Evolutionary conservation across 1,140 invertebrate species (phyloP).

Genomic region (Brachionus plicatilis): DNA sequence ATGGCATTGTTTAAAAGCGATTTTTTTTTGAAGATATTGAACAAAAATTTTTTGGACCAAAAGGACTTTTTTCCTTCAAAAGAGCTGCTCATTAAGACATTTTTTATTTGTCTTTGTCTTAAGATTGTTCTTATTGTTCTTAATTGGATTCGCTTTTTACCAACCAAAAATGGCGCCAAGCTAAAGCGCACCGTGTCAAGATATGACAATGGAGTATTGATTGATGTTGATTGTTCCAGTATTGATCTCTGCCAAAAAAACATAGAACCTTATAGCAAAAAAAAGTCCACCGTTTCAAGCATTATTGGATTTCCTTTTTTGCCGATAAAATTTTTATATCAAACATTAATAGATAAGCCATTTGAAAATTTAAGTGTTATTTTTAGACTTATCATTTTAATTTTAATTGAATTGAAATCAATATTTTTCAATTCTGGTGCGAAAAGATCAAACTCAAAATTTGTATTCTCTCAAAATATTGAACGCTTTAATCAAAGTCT

Average conservation of each 20-base stretch:
- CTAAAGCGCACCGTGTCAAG: neutral
- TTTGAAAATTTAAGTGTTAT: neutral
- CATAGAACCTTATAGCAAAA: neutral
- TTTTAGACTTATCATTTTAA: neutral
- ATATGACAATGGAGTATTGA: neutral
- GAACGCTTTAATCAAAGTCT: neutral
- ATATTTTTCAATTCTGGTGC: neutral
- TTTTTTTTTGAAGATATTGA: neutral
- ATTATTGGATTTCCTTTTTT: neutral
- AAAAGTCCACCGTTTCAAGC: neutral
- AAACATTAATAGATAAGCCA: neutral
- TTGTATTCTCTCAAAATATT: neutral
- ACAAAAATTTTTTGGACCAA: neutral
- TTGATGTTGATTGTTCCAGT: slow-evolving; percentile 1
- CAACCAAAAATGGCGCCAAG: neutral
- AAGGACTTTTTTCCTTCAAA: neutral
- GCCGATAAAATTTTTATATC: neutral
- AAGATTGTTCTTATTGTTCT: neutral
- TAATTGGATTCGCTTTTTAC: neutral
- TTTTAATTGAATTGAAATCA: neutral
- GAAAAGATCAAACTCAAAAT: neutral
- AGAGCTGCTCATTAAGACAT: neutral
- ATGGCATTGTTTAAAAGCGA: neutral
- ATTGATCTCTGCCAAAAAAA: slow-evolving; percentile 21
- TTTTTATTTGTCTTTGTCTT: neutral